phyloP scores from a whole-genome alignment of 2,113 vertebrate species.

The Zosterops japonicus region DNA sequence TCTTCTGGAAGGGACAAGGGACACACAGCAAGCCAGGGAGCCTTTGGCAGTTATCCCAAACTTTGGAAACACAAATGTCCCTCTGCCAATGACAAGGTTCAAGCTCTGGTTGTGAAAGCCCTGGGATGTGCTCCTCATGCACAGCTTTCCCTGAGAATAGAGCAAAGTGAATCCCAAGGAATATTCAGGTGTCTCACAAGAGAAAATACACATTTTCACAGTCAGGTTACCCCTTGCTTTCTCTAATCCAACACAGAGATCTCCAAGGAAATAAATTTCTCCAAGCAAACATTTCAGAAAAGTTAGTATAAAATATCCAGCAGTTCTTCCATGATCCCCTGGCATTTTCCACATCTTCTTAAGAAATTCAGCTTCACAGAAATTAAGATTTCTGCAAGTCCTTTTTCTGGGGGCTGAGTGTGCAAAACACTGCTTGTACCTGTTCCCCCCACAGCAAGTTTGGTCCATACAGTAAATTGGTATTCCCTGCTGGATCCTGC shows the following conservation, averaged over 20 bases:
- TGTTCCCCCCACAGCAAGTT: not conserved
- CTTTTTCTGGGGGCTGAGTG: not conserved
- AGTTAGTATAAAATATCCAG: not conserved
- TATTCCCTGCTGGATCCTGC: not conserved
- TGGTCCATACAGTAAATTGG: not conserved
- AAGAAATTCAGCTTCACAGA: no score
- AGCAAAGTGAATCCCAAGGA: not conserved
- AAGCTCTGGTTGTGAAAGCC: not conserved
- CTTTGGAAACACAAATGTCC: not conserved
- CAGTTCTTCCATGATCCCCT: not conserved
- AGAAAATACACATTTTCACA: not conserved
- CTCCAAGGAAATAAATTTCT: not conserved
- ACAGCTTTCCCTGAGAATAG: not conserved
- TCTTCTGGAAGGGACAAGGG: not conserved
- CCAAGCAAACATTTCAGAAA: not conserved
- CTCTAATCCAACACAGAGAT: not conserved
- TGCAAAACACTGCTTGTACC: not conserved
- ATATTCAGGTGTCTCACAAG: not conserved
- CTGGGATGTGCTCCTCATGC: not conserved
- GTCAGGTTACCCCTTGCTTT: not conserved
- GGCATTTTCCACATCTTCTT: not conserved
- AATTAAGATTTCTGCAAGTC: not conserved
- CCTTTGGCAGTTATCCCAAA: not conserved
- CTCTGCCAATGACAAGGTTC: not conserved
- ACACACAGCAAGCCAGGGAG: not conserved